Evolutionary conservation across 2,888 invertebrate species (phyloP), one percentile per base, ranked within the genome.

Genomic region (Agrochola circellaris): DNA sequence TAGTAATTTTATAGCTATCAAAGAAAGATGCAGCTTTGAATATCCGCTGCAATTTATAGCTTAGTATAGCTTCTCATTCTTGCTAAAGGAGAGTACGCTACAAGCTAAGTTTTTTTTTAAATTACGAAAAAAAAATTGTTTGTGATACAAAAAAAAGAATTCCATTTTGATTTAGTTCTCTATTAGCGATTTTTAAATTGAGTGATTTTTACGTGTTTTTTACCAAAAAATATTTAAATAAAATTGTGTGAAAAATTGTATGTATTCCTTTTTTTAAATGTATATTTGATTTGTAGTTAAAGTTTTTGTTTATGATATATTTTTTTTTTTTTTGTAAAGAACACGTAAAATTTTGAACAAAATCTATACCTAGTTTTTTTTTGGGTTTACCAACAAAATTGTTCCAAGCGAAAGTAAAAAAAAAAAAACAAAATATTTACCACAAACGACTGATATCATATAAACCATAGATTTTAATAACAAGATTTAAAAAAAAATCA

Each of bases 161-260:
- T 95, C 96, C 95, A 95, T 96, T 95, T 95, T 95, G 90, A 88
- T 89, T 93, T 95, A 94, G 95, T 92, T 92, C 60, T 89, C 87
- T 84, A 90, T 88, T 87, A 87, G 87, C 75, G 80, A 68, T 77
- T 79, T 82, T 74, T 71, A 79, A 88, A 80, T 89, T 92, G 92
- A 91, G 89, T 91, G 79, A 75, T 83, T 81, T 45, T 83, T 34
- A 11, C 75, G 82, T 80, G 60, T 75, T 76, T 81, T 81, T 84
- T 81, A 68, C 74, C 60, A 71, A 75, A 75, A 30, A 80, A 66
- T 34, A 54, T 34, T 48, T 15, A 69, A 58, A 64, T 38, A 66
- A 9, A 20, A 51, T 20, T 11, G 17, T 48, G 48, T 15, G 48
- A 48, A 48, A 20, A 23, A 26, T 38, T 65, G 30, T 74, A 62